These are phyloP conservation scores for Aspidapion aeneum DNA, from an alignment of 2,888 invertebrate genomes.

Conservation along the genomic window DNA sequence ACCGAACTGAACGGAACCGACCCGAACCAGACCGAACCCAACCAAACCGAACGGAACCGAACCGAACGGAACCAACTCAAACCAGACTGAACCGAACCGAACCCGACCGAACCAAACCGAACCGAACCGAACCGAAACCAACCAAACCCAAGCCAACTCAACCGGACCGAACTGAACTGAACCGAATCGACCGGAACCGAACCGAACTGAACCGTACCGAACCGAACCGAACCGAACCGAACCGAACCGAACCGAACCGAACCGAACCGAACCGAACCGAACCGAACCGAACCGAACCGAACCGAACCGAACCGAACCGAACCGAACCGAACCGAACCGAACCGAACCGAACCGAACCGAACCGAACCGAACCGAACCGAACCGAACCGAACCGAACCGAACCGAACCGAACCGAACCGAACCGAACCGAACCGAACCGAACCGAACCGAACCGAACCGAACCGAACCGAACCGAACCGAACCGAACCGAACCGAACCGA, in stretches of 20 bases:
- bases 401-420: slow-evolving; percentile 4
- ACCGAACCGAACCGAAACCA: slow-evolving; percentile 1
- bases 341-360: slow-evolving; percentile 3
- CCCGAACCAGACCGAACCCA: too few relatives aligned
- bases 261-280: slow-evolving; percentile 4
- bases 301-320: slow-evolving; percentile 4
- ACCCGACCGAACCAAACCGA: neutral
- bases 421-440: slow-evolving; percentile 4
- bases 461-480: neutral
- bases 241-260: slow-evolving; percentile 3
- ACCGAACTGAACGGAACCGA: too few relatives aligned
- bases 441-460: slow-evolving; percentile 1
- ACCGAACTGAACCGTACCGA: slow-evolving; percentile 2
- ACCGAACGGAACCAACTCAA: too few relatives aligned
- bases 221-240: slow-evolving; percentile 3
- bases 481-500: slow-evolving; percentile 4
- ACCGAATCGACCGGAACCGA: too few relatives aligned
- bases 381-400: slow-evolving; percentile 4
- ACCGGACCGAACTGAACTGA: too few relatives aligned
- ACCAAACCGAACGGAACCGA: too few relatives aligned
- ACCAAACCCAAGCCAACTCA: neutral
- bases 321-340: slow-evolving; percentile 4
- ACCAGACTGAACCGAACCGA: neutral
- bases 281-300: slow-evolving; percentile 4
- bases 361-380: slow-evolving; percentile 4